Conservation (phyloP, 2,797 vertebrate species). For the Nyctalus aviator region DNA sequence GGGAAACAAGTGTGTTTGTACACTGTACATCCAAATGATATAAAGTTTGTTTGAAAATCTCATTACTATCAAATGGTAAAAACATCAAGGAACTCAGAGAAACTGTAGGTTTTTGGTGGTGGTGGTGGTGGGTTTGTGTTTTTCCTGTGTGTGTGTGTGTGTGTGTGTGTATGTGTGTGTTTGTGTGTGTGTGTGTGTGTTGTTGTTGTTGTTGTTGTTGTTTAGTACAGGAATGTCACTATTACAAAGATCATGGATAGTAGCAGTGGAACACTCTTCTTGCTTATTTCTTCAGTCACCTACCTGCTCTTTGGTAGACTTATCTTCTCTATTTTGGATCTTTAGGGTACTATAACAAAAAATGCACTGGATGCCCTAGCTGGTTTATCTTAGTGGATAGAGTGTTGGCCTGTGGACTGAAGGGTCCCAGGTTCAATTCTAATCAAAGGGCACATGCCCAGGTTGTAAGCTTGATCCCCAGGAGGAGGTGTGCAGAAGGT, state of each 20-base stretch:
- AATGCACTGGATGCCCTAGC: not conserved
- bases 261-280: not conserved
- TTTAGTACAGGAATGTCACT: not conserved
- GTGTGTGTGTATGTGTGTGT: too few species aligned
- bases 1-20: not conserved
- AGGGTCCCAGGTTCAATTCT: too few species aligned
- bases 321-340: conserved; percentile 5
- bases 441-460: too few species aligned
- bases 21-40: not conserved
- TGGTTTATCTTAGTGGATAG: too few species aligned
- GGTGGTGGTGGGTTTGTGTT: too few species aligned
- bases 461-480: too few species aligned
- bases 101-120: not conserved
- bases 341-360: conserved; percentile 13
- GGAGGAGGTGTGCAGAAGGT: too few species aligned
- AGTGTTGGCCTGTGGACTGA: too few species aligned
- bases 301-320: not conserved
- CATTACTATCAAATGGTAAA: not conserved
- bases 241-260: not conserved
- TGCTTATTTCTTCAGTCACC: not conserved
- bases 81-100: not conserved
- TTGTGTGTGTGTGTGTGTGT: too few species aligned
- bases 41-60: conserved; percentile 22
- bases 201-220: not conserved
- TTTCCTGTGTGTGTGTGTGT: too few species aligned